Evolutionary conservation across 2,888 invertebrate genomes (phyloP), one percentile per base, ranked within the genome.

Genomic region (Chalcis sispes): DNA sequence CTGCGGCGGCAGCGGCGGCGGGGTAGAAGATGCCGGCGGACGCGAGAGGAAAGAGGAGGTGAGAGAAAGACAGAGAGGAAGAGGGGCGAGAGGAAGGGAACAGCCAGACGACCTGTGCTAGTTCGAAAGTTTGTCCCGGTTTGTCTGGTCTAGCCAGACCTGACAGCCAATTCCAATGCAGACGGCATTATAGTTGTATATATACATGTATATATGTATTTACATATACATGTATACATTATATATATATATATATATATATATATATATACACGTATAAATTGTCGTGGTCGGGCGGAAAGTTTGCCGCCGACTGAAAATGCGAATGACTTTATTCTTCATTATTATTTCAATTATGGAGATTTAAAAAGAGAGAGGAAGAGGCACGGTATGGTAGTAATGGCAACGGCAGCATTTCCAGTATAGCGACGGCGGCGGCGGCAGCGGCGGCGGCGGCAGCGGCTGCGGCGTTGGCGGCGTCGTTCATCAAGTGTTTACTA

Each of bases 61-160:
- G 52, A 7, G 25, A 3, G n/a, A 29, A 25, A 20, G 61, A 18
- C 7, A 32, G 20, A 10, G 25, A 23, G 40, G 32, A 1, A 8
- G 64, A 56, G 25, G 48, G 23, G 59, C 3, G 0, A 61, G 54
- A 27, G 81, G 80, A 78, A 79, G 81, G 81, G 78, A 80, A 79
- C 81, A 50, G 61, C 85, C 85, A 88, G 88, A 88, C 88, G 83
- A 85, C 82, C 84, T 86, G 87, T 86, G 85, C 88, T 82, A 88
- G 86, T 88, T 87, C 80, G 83, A 86, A 85, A 87, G 86, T 88
- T 88, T 87, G 86, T 84, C 86, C 87, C 84, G 86, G 85, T 86
- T 87, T 83, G 83, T 82, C 80, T 72, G 81, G 83, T 83, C 84
- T 83, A 83, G 82, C 73, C 82, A 78, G 56, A 59, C 25, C 70